These are phyloP conservation scores for Abramis brama DNA, from an alignment of 2,113 vertebrate species.

Conservation along the genomic window DNA sequence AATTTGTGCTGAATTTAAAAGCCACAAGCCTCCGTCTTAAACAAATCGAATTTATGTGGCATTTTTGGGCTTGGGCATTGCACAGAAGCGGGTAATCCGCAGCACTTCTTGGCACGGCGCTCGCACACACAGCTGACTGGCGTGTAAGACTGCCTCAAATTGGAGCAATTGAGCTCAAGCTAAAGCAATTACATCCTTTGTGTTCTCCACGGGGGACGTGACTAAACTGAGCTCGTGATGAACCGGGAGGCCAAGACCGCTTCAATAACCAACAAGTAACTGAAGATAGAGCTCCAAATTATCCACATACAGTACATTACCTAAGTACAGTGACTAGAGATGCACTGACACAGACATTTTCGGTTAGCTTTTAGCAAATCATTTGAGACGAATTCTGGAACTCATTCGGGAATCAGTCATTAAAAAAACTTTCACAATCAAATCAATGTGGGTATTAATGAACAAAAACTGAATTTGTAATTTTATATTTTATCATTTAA, in stretches of 20 bases:
- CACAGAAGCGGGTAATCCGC: constrained; percentile 30
- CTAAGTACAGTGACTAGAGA: neutral
- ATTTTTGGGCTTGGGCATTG: neutral
- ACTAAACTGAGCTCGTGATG: constrained; percentile 42
- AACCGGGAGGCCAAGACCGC: constrained; percentile 11
- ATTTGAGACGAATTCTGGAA: neutral
- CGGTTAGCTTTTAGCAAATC: neutral
- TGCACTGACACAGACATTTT: neutral
- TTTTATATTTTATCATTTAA: neutral
- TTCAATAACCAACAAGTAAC: constrained; percentile 23
- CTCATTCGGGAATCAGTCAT: neutral
- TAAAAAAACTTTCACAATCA: neutral
- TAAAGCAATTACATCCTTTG: constrained; percentile 44
- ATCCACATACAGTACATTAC: constrained; percentile 20
- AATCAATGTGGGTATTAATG: too few relatives aligned
- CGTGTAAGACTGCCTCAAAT: constrained; percentile 40
- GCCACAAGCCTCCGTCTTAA: constrained; percentile 30
- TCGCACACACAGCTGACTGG: constrained; percentile 38
- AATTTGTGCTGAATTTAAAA: constrained; percentile 15
- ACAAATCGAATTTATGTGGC: constrained; percentile 29
- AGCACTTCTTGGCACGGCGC: constrained; percentile 10
- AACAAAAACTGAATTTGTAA: too few relatives aligned
- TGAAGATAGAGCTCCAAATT: constrained; percentile 17
- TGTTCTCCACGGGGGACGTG: constrained; percentile 33
- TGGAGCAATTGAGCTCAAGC: constrained; percentile 39